Percentiles rank a stretch among this genome's conserved stretches.
These are phyloP conservation scores for Edolisoma coerulescens DNA, from an alignment of 2,113 vertebrate species.

Conservation along the genomic window DNA sequence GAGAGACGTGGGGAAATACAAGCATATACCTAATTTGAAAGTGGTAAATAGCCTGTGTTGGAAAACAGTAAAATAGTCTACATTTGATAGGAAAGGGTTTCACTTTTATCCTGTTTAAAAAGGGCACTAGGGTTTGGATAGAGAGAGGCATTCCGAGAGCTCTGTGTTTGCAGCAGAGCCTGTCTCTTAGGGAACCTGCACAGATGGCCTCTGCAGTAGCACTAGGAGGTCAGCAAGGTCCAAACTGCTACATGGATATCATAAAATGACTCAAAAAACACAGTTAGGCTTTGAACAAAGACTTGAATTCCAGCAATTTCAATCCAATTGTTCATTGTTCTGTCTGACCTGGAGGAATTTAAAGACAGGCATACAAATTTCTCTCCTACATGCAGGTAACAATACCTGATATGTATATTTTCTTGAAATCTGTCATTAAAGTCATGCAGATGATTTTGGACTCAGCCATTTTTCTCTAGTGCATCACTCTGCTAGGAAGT, in stretches of 20 bases:
- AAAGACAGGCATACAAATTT: neutral
- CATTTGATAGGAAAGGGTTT: neutral
- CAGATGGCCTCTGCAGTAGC: neutral
- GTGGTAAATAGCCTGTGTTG: neutral
- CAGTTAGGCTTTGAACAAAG: neutral
- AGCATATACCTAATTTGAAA: neutral
- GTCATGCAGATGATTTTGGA: slow-evolving; percentile 36
- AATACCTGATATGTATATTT: neutral
- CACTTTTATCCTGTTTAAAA: neutral
- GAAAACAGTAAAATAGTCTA: neutral
- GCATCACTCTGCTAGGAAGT: slow-evolving; percentile 4
- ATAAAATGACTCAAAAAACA: neutral
- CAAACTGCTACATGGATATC: neutral
- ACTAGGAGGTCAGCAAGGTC: neutral
- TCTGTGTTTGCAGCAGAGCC: neutral
- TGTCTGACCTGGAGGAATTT: neutral
- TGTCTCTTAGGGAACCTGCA: neutral
- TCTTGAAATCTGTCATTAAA: slow-evolving; percentile 16
- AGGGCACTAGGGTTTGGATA: neutral
- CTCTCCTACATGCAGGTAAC: neutral
- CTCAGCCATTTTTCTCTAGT: neutral
- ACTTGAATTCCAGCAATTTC: neutral
- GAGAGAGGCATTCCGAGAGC: neutral
- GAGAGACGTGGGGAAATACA: neutral
- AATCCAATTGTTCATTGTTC: neutral